A percentile compares a stretch with the other conserved stretches of the same genome.
Evolutionary conservation across 2,113 vertebrate genomes (phyloP).

Genomic region (Burhinus oedicnemus): DNA sequence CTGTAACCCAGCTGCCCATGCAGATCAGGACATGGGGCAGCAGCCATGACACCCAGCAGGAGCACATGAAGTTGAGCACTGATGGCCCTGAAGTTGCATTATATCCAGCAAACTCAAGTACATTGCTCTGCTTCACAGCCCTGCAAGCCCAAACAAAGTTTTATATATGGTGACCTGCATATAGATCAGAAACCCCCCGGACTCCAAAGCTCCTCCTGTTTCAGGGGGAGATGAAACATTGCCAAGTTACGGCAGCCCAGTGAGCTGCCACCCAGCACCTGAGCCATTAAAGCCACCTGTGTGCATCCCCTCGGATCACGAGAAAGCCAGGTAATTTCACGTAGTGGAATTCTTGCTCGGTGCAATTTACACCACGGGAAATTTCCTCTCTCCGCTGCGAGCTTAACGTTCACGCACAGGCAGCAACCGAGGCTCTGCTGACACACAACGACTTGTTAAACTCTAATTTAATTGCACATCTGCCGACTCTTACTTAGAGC

Average conservation of each 20-base stretch:
- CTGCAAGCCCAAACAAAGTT: not conserved
- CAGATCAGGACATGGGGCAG: accelerated
- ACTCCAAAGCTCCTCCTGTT: not conserved
- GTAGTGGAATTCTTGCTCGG: accelerated
- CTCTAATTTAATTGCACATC: not conserved
- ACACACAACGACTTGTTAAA: not conserved
- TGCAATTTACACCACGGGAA: accelerated
- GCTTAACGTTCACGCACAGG: not conserved
- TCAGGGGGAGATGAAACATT: not conserved
- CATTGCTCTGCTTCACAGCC: accelerated
- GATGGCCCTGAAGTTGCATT: too few relatives aligned
- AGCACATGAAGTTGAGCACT: not conserved
- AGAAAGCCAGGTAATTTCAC: not conserved
- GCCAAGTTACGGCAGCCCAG: not conserved
- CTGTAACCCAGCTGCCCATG: not conserved
- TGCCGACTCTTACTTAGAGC: not conserved
- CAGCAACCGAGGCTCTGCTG: not conserved
- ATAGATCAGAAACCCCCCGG: accelerated
- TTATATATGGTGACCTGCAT: not conserved
- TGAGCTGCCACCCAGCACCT: not conserved
- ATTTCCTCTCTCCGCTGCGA: not conserved
- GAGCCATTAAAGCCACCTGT: not conserved
- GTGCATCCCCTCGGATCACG: accelerated
- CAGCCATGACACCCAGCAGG: not conserved
- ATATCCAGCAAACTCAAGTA: not conserved